Evolutionary conservation across 2,888 invertebrate species (phyloP).

Genomic region (Andrena fulva): DNA sequence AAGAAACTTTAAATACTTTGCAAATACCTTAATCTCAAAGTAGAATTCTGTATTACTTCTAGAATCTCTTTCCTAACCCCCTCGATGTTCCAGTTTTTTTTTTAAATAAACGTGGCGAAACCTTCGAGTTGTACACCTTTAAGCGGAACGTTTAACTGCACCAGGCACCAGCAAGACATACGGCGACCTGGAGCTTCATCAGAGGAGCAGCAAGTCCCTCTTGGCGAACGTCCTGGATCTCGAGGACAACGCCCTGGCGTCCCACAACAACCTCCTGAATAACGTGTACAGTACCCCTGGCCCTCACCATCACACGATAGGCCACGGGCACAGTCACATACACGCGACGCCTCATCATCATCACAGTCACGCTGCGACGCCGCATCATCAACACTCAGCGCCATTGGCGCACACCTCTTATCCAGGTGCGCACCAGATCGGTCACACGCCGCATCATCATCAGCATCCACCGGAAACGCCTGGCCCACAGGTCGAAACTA

Average conservation of each 20-base stretch:
- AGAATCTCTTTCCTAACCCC: background rate
- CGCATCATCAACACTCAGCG: slow-evolving; percentile 77
- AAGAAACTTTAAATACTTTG: background rate
- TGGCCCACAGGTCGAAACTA: slow-evolving; percentile 90
- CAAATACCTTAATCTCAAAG: background rate
- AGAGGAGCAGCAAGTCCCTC: slow-evolving; percentile 97
- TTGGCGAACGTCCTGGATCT: slow-evolving; percentile 98
- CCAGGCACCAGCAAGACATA: slow-evolving; percentile 90
- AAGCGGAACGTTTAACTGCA: slow-evolving; percentile 72
- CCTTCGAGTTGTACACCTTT: background rate
- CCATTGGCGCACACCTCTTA: slow-evolving; percentile 77
- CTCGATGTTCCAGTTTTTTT: background rate
- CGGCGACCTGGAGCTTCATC: slow-evolving; percentile 94
- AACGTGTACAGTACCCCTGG: slow-evolving; percentile 84
- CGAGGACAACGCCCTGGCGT: slow-evolving; percentile 92
- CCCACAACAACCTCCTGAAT: slow-evolving; percentile 83
- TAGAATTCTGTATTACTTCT: background rate
- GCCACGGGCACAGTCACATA: slow-evolving; percentile 84
- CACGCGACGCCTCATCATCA: slow-evolving; percentile 83
- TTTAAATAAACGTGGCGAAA: background rate
- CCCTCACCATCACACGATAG: slow-evolving; percentile 82
- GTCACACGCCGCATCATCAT: slow-evolving; percentile 84
- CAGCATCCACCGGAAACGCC: slow-evolving; percentile 87
- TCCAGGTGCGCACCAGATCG: slow-evolving; percentile 77
- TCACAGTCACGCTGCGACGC: slow-evolving; percentile 82